A percentile compares a stretch with the other conserved stretches of the same genome.
Evolutionary conservation across 1,140 invertebrate species (phyloP).

Genomic region (Prorops nasuta): DNA sequence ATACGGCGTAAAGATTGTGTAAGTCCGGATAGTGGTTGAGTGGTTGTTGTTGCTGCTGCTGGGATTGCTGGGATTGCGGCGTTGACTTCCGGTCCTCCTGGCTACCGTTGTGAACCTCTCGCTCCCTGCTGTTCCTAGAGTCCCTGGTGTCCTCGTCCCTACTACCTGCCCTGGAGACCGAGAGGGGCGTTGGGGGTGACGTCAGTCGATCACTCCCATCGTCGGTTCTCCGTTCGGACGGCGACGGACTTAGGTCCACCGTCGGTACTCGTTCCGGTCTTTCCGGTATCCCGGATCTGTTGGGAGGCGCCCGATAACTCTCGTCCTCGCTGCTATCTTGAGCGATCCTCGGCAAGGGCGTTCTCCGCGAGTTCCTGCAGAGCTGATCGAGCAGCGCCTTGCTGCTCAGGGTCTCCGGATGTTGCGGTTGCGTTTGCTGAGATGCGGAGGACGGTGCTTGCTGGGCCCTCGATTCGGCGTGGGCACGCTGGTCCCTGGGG

Average conservation of each 20-base stretch:
- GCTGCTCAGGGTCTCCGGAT: constrained; percentile 58
- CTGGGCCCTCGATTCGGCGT: constrained; percentile 31
- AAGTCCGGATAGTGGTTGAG: constrained; percentile 52
- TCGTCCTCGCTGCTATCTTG: constrained; percentile 53
- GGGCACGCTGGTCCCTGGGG: constrained; percentile 43
- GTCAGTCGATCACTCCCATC: constrained; percentile 47
- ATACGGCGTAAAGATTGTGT: constrained; percentile 53
- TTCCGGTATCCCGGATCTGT: constrained; percentile 36
- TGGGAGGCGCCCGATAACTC: constrained; percentile 34
- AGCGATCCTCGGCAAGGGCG: constrained; percentile 55
- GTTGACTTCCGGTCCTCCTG: constrained; percentile 39
- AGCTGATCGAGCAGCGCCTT: constrained; percentile 71
- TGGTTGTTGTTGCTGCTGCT: constrained; percentile 31
- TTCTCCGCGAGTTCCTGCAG: constrained; percentile 62
- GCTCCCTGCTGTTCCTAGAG: constrained; percentile 42
- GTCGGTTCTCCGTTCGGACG: constrained; percentile 43
- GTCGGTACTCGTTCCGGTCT: constrained; percentile 53
- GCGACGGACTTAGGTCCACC: constrained; percentile 51
- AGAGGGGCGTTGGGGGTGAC: constrained; percentile 46
- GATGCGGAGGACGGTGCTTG: constrained; percentile 33
- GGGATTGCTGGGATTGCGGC: constrained; percentile 30
- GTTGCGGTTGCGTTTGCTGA: constrained; percentile 32
- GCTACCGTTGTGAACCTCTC: constrained; percentile 39
- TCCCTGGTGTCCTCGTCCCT: constrained; percentile 46
- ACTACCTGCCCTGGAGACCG: constrained; percentile 39